Percentiles rank a stretch among this genome's conserved stretches.
These are phyloP conservation scores for Halictus ligatus DNA, from an alignment of 2,888 invertebrate species.

Conservation along the genomic window DNA sequence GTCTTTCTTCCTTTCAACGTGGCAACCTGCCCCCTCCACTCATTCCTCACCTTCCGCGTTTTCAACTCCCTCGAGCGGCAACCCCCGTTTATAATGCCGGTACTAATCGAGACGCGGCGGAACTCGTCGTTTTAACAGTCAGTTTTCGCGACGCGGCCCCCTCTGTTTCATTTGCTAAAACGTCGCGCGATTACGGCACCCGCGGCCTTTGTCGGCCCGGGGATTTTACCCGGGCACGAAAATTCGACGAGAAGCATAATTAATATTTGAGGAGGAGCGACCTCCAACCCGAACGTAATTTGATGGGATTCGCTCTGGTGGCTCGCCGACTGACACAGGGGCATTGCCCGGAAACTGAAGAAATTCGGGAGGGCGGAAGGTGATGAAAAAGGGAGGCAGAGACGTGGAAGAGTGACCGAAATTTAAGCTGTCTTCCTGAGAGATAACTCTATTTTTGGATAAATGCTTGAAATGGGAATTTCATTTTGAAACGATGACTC, in stretches of 20 bases:
- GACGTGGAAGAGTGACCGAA: background rate
- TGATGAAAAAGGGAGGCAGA: background rate
- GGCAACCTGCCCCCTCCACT: background rate
- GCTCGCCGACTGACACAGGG: background rate
- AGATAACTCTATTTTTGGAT: too few species aligned
- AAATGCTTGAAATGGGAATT: too few species aligned
- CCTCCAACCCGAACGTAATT: background rate
- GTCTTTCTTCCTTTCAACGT: conserved; percentile 44
- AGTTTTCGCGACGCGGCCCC: conserved; percentile 24
- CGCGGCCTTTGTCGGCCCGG: conserved; percentile 15
- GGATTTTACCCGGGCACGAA: conserved; percentile 7
- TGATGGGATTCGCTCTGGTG: background rate
- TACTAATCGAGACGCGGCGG: conserved; percentile 48
- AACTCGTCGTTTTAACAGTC: conserved; percentile 51
- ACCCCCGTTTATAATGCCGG: conserved; percentile 40
- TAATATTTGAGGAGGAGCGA: conserved; percentile 32
- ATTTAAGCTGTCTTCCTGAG: too few species aligned
- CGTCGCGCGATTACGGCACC: conserved; percentile 33
- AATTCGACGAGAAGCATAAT: conserved; percentile 19
- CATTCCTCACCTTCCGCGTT: background rate
- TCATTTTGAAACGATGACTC: too few species aligned
- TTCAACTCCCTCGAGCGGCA: background rate
- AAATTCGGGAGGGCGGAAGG: background rate
- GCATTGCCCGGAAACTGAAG: background rate
- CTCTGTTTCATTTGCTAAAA: conserved; percentile 50